Base-by-base conservation (phyloP, 2,113 vertebrate genomes). In the Oreochromis tanganicae region DNA sequence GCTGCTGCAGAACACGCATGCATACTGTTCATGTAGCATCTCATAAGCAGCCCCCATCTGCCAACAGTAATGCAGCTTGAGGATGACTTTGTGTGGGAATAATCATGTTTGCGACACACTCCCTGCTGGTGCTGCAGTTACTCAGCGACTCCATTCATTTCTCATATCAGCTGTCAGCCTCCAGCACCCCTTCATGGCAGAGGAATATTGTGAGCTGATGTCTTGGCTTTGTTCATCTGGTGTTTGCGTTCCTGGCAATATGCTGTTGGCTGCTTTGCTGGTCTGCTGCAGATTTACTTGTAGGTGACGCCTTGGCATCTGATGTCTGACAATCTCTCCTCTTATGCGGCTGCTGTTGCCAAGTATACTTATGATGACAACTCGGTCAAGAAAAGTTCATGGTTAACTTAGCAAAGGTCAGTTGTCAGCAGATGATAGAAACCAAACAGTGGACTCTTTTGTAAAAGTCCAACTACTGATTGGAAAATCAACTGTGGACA, bases 251-350 rank as follows among this genome's bases (percentile, higher is more conserved):
- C 80, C 84, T 63, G 82, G 54, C 55, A 83, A 82, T 81, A 87
- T 85, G 63, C 48, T 87, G 78, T 82, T 36, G 73, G 29, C 80
- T 85, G 83, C 27, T 84, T 66, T 73, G 48, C 46, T 73, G 90
- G 81, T 87, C 63, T 68, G 57, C 61, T 66, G 73, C 79, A 86
- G 82, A 90, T 88, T 17, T 52, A 50, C 73, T 88, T 56, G 89
- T 71, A 80, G 85, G 86, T 61, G n/a, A 91, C 14, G 85, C 84
- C 82, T 90, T 93, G 91, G 87, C 82, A 54, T 84, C 75, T 55
- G 61, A 75, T 57, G 24, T 29, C 21, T 73, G 34, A 66, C 89
- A 56, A 89, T 90, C 84, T 82, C 84, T 85, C 34, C 48, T 81
- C 9, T 79, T n/a, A 48, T 71, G 80, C 5, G 19, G 73, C 73